Conservation (phyloP, 2,113 vertebrate species). For the Psilopsiagon aymara region DNA sequence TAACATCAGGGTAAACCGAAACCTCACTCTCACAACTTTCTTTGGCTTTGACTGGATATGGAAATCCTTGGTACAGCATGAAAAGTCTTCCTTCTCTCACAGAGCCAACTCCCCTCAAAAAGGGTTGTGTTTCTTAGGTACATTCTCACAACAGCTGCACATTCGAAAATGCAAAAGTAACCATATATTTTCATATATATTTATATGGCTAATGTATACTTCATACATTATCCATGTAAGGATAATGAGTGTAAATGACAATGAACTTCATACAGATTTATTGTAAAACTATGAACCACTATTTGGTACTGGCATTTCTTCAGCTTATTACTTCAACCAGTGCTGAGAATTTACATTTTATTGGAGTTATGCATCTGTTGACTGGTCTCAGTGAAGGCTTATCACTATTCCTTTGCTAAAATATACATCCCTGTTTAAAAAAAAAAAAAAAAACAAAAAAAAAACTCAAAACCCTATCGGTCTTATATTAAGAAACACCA, state of each 20-base stretch:
- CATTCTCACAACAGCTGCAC: neutral
- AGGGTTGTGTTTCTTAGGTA: neutral
- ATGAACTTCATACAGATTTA: neutral
- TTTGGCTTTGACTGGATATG: neutral
- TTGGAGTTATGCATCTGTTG: neutral
- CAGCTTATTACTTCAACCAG: neutral
- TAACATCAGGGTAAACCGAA: neutral
- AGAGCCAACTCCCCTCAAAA: neutral
- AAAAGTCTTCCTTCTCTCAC: neutral
- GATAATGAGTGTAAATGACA: neutral
- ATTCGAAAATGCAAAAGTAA: neutral
- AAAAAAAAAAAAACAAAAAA: neutral
- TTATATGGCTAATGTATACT: neutral
- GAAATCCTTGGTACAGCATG: neutral
- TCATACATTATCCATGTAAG: neutral
- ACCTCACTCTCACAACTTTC: neutral
- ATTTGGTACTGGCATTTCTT: neutral
- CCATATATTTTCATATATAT: neutral
- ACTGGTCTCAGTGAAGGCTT: neutral
- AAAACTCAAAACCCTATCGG: neutral
- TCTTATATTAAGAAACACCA: constrained; percentile 24
- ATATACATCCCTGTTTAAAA: neutral
- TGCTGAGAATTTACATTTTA: neutral
- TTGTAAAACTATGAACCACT: neutral
- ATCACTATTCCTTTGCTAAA: neutral